Percentiles rank a stretch among this genome's conserved stretches.
phyloP scores from a whole-genome alignment of 2,888 invertebrate genomes.

The Drosophila anomalata region DNA sequence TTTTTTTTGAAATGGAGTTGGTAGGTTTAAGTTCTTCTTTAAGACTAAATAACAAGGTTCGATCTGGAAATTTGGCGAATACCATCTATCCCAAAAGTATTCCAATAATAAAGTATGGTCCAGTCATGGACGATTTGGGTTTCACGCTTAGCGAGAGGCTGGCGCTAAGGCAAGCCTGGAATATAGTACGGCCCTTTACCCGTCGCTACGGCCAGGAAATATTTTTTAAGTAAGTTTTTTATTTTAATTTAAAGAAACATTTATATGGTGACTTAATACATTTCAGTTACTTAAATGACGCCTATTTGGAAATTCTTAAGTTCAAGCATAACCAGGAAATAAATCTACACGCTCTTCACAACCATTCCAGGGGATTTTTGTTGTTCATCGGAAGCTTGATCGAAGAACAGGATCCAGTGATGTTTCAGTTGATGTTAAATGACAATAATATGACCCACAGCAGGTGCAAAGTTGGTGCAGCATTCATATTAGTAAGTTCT shows the following conservation, averaged over 20 bases:
- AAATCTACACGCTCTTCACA: constrained; percentile 56
- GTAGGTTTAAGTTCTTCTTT: neutral
- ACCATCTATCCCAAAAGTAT: constrained; percentile 13
- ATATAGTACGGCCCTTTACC: constrained; percentile 47
- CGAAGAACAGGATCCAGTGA: constrained; percentile 57
- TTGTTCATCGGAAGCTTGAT: constrained; percentile 62
- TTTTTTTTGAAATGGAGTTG: neutral
- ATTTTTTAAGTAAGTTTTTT: constrained; percentile 50
- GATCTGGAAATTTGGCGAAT: neutral
- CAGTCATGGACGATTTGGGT: constrained; percentile 45
- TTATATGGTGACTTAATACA: neutral
- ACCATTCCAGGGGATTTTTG: constrained; percentile 62
- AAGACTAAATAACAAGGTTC: neutral
- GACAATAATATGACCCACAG: constrained; percentile 42
- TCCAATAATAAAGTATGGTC: constrained; percentile 5
- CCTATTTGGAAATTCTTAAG: constrained; percentile 52
- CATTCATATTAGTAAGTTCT: constrained; percentile 51
- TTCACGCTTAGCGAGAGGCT: constrained; percentile 63
- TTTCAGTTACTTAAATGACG: constrained; percentile 67
- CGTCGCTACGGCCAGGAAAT: constrained; percentile 53
- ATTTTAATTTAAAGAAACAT: neutral
- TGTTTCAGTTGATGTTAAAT: constrained; percentile 55
- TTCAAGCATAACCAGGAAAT: constrained; percentile 62
- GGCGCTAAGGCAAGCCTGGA: constrained; percentile 68
- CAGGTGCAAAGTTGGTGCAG: constrained; percentile 28